A percentile compares a stretch with the other conserved stretches of the same genome.
Evolutionary conservation across 2,888 invertebrate species (phyloP).

Genomic region (Quadriops clusia): DNA sequence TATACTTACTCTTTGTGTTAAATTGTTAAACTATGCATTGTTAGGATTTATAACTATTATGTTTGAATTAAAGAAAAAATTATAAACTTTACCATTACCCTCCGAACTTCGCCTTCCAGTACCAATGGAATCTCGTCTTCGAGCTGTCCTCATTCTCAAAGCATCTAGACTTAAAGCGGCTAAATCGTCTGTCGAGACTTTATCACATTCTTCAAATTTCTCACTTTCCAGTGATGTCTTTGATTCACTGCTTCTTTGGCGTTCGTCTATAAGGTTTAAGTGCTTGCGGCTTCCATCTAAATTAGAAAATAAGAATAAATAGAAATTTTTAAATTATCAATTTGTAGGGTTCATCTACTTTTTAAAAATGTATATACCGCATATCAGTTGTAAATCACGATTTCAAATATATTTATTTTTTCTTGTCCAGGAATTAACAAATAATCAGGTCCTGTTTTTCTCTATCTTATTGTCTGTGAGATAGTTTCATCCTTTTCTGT

Average conservation of each 20-base stretch:
- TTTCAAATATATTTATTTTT: too few relatives aligned
- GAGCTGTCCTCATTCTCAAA: constrained; percentile 25
- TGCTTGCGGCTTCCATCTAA: constrained; percentile 25
- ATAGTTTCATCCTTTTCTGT: too few relatives aligned
- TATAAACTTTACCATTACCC: constrained; percentile 33
- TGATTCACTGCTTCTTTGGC: constrained; percentile 46
- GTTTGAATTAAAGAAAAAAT: background rate
- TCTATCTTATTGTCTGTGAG: too few relatives aligned
- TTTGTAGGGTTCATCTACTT: too few relatives aligned
- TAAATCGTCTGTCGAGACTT: constrained; percentile 29
- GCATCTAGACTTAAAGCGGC: constrained; percentile 31
- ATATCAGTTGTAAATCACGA: too few relatives aligned
- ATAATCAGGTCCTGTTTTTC: too few relatives aligned
- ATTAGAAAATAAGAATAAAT: constrained; percentile 4
- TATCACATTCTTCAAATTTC: constrained; percentile 21
- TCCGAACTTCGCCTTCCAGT: constrained; percentile 41
- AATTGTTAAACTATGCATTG: too few relatives aligned
- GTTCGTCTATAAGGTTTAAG: constrained; percentile 26
- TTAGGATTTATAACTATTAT: too few relatives aligned
- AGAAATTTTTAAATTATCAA: background rate
- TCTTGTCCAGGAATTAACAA: too few relatives aligned
- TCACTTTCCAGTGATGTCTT: constrained; percentile 34
- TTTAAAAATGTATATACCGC: too few relatives aligned
- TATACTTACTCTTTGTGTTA: too few relatives aligned
- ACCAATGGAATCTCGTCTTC: constrained; percentile 36